Evolutionary conservation across 2,113 vertebrate genomes (phyloP).

Genomic region (Hylia prasina): DNA sequence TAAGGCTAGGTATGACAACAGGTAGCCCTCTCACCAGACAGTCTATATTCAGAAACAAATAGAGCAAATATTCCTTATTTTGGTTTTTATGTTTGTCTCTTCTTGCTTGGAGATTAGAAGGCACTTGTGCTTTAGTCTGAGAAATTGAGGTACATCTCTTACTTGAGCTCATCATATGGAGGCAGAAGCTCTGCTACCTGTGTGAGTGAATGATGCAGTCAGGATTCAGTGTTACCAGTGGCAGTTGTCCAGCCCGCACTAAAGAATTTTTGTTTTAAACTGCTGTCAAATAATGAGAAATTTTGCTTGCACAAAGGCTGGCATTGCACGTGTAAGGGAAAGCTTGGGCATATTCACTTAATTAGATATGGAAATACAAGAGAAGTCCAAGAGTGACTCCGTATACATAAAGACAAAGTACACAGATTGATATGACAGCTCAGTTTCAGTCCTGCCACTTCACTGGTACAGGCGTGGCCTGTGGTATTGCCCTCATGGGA

Average conservation of each 20-base stretch:
- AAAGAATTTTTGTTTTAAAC: not conserved
- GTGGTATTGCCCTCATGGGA: not conserved
- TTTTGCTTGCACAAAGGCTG: not conserved
- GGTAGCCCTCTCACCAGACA: not conserved
- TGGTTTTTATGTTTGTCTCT: not conserved
- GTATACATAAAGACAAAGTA: not conserved
- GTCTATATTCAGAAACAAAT: not conserved
- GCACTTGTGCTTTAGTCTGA: not conserved
- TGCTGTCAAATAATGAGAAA: not conserved
- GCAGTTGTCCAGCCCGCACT: not conserved
- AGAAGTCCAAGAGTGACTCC: not conserved
- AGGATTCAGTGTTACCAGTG: not conserved
- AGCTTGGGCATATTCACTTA: not conserved
- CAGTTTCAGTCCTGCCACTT: not conserved
- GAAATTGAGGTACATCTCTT: not conserved
- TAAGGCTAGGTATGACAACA: not conserved
- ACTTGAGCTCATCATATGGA: not conserved
- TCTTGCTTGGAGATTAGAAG: not conserved
- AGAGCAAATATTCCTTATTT: not conserved
- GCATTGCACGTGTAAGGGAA: not conserved
- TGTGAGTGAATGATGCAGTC: fast-evolving
- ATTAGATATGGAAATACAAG: not conserved
- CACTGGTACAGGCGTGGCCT: not conserved
- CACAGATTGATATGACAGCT: not conserved
- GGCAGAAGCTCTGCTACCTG: not conserved